Evolutionary conservation across 2,888 invertebrate species (phyloP).

Genomic region (Spisula solida): DNA sequence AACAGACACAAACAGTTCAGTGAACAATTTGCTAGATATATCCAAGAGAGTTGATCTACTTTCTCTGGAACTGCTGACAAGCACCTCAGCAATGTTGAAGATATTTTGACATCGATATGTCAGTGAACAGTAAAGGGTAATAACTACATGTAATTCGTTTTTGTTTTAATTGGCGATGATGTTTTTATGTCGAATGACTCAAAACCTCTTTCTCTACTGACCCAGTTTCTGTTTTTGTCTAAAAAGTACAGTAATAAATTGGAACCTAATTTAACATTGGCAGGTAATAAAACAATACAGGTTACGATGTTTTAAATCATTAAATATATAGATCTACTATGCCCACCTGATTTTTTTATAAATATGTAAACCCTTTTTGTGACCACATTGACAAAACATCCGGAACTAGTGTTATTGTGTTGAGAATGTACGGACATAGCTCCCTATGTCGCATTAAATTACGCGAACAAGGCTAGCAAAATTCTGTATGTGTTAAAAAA

Average conservation of each 20-base stretch:
- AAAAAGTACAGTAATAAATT: background rate
- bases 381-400: too few species aligned
- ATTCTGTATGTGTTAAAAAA: too few species aligned
- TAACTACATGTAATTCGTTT: background rate
- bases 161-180: background rate
- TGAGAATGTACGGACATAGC: too few species aligned
- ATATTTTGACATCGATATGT: background rate
- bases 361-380: too few species aligned
- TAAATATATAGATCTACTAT: background rate
- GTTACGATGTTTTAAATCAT: background rate
- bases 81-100: background rate
- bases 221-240: background rate
- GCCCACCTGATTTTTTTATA: too few species aligned
- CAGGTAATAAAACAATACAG: slow-evolving; percentile 10
- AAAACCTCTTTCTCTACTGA: background rate
- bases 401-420: too few species aligned
- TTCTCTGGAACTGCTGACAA: background rate
- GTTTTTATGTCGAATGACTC: slow-evolving; percentile 21
- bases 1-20: too few species aligned
- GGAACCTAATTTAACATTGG: background rate
- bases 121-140: background rate
- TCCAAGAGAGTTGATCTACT: background rate
- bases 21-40: too few species aligned
- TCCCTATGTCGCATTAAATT: too few species aligned
- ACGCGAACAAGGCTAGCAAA: too few species aligned